Conservation (phyloP, 2,797 vertebrate species). For the Nannoperca obscura region DNA sequence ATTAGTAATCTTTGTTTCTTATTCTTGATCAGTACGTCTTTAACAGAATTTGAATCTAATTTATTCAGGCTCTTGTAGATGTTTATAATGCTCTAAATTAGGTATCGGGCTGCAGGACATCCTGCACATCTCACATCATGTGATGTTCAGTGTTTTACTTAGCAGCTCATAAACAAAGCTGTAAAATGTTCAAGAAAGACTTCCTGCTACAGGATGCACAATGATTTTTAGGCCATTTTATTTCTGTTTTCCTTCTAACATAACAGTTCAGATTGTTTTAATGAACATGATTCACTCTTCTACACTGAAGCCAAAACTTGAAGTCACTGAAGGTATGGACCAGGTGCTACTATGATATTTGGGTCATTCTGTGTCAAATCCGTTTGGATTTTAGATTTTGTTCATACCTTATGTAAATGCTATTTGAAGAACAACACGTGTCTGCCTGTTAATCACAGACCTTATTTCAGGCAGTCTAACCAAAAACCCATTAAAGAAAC, state of each 20-base stretch:
- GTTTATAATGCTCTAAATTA: not conserved
- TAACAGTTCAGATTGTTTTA: not conserved
- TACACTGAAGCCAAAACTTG: not conserved
- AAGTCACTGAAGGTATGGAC: not conserved
- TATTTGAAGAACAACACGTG: too few species aligned
- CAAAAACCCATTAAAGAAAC: too few species aligned
- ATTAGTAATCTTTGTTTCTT: not conserved
- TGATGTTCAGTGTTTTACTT: too few species aligned
- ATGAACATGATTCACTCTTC: not conserved
- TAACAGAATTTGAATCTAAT: not conserved
- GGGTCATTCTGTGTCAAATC: too few species aligned
- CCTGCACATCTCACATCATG: conserved; percentile 10
- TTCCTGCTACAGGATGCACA: not conserved
- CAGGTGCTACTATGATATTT: too few species aligned
- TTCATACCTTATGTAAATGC: too few species aligned
- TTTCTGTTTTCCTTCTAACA: not conserved
- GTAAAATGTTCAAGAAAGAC: too few species aligned
- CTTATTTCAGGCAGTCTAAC: too few species aligned
- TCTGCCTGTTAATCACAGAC: too few species aligned
- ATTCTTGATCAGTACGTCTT: not conserved
- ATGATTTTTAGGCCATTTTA: not conserved
- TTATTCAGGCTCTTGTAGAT: not conserved
- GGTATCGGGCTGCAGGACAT: conserved; percentile 24
- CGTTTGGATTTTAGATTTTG: too few species aligned
- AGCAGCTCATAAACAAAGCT: too few species aligned